Evolutionary conservation across 2,797 vertebrate species (phyloP).

Genomic region (Coracias cyanogaster): DNA sequence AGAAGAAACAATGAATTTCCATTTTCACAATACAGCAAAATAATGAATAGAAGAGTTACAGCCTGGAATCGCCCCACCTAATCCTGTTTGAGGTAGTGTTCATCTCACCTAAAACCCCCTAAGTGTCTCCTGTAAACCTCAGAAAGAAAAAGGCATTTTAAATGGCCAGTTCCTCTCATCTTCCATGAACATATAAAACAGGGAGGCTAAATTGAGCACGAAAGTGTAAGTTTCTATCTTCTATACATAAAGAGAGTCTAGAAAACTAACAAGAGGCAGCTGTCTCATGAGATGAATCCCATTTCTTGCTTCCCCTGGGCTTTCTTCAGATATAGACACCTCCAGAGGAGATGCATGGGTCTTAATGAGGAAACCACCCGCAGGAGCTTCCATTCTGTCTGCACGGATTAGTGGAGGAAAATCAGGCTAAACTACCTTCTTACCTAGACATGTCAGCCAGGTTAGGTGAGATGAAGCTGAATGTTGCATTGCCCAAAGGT

Average conservation of each 20-base stretch:
- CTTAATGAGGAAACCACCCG: neutral
- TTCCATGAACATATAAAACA: neutral
- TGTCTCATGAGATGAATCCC: neutral
- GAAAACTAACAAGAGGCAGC: neutral
- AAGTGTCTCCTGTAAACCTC: neutral
- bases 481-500: neutral
- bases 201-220: neutral
- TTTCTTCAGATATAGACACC: neutral
- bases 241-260: neutral
- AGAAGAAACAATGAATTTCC: neutral
- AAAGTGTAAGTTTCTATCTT: neutral
- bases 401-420: neutral
- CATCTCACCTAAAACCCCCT: neutral
- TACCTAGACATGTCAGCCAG: neutral
- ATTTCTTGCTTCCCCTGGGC: neutral
- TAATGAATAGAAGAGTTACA: neutral
- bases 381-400: neutral
- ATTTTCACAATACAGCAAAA: neutral
- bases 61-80: neutral
- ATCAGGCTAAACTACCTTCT: neutral
- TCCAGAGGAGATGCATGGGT: neutral
- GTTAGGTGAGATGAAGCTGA: neutral
- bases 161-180: neutral
- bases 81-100: neutral
- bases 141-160: neutral